Base-by-base conservation (phyloP, 2,113 vertebrate genomes). In the Phylloscopus whistleri region DNA sequence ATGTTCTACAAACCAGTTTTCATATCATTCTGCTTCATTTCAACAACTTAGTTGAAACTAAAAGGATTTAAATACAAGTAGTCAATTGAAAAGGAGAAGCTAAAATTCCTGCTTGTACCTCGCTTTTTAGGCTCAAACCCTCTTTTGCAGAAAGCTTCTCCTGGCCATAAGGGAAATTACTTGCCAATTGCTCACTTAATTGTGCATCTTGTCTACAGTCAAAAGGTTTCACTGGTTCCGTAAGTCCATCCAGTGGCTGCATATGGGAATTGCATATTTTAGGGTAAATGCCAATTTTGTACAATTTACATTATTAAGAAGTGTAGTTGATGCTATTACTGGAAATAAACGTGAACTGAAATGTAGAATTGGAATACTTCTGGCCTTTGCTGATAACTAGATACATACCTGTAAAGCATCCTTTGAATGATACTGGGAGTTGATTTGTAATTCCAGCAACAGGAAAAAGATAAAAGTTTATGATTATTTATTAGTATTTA, bases 241-340 rank as follows among this genome's bases (percentile, higher is more conserved):
- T 77, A 95, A 87, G 91, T 94, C 95, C 96, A 96, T 94, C 95
- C 93, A 95, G 95, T 96, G 97, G 93, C 82, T 95, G 51, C 81
- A 35, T 60, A 23, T 31, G 59, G 73, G 91, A 95, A 93, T 44
- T 95, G 84, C 91, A 89, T 94, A 64, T 70, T 67, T 89, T 56
- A 48, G 83, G 76, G 70, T 67, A 53, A 64, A 67, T 77, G 69
- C n/a, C 26, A 31, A 6, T 86, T 85, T 63, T 5, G 5, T 83
- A 12, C 30, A 8, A 4, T 72, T 87, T 39, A 31, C 9, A 53
- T 43, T 84, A 55, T 59, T 74, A 53, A 67, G 37, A 43, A 68
- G 5, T 7, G 22, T 28, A 60, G 55, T 88, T 84, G 66, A 33
- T 85, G 6, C 19, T 68, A 30, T 78, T 84, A n/a, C 21, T 73